A percentile compares a stretch with the other conserved stretches of the same genome.
Conservation (phyloP, 2,797 vertebrate genomes). For the Poecilia velifera region DNA sequence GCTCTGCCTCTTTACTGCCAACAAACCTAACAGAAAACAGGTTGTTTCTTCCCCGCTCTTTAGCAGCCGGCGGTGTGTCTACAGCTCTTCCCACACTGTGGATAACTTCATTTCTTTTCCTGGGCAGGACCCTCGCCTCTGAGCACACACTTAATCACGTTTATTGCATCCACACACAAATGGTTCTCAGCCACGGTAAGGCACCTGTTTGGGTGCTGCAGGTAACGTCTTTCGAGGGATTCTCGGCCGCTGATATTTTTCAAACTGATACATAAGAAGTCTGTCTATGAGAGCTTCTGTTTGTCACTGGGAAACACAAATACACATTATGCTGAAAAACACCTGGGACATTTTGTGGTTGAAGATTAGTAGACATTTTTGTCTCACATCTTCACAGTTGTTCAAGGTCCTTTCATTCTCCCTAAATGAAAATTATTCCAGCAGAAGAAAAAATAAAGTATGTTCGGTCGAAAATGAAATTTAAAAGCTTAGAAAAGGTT, state of each 20-base stretch:
- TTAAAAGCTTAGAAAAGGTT: background rate
- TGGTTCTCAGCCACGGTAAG: background rate
- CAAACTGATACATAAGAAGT: constrained; percentile 26
- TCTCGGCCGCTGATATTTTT: background rate
- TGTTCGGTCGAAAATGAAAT: background rate
- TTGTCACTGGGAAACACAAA: background rate
- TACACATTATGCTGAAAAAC: background rate
- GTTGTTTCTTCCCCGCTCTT: constrained; percentile 1
- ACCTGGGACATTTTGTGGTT: background rate
- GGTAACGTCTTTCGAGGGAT: background rate
- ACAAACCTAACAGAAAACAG: background rate
- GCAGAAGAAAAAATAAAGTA: no score
- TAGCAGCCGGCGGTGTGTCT: constrained; percentile 3
- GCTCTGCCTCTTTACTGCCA: background rate
- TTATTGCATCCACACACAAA: background rate
- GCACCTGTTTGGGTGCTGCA: background rate
- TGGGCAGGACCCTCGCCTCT: background rate
- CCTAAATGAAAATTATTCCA: background rate
- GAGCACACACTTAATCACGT: constrained; percentile 7
- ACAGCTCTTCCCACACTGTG: background rate
- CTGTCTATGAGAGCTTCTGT: background rate
- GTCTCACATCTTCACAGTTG: background rate
- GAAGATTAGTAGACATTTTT: background rate
- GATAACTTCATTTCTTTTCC: background rate
- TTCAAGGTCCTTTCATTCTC: background rate